Base-by-base conservation (phyloP, 2,888 invertebrate genomes). In the Amorpha juglandis region DNA sequence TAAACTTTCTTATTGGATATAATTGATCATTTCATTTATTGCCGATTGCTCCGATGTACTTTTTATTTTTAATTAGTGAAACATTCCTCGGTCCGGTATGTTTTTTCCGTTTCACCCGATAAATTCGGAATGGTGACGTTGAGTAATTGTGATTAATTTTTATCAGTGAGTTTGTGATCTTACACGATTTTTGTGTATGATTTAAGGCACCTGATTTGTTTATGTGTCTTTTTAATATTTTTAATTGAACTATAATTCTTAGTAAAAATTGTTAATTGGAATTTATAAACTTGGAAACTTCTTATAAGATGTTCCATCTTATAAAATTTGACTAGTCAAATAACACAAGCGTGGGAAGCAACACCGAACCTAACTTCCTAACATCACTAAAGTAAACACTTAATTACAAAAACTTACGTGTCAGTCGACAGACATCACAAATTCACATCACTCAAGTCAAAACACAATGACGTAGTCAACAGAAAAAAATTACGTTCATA, bases 401-500 rank as follows among this genome's bases (percentile, higher is more conserved):
- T 38, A 58, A 42, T 38, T 58, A 19, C 38, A 42, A 58, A 38
- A 78, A 88, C 88, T 88, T 87, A 88, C 88, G 70, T 85, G 79
- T 80, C 66, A 73, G 78, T 65, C 73, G 72, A 73, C 73, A 58
- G 16, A 73, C 73, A 70, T 69, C 74, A 70, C 73, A 80, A 79
- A 80, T 83, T 84, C 83, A 83, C 69, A 75, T 70, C 68, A 72
- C 68, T 78, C 75, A 80, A 78, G 76, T 79, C 79, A 80, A 81
- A 86, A 81, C 82, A 83, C 86, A 86, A 80, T 71, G 82, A 84
- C 84, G 78, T 71, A 63, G 38, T 82, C 83, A 81, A 80, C 78
- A 55, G 55, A 55, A 58, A 62, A 33, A 65, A 65, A 35, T n/a
- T 47, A 65, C 65, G 58, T 58, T 58, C 42, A 19, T 19, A 58